A percentile compares a stretch with the other conserved stretches of the same genome.
These are phyloP conservation scores for Macrotus californicus DNA, from an alignment of 2,113 vertebrate genomes.

Conservation along the genomic window DNA sequence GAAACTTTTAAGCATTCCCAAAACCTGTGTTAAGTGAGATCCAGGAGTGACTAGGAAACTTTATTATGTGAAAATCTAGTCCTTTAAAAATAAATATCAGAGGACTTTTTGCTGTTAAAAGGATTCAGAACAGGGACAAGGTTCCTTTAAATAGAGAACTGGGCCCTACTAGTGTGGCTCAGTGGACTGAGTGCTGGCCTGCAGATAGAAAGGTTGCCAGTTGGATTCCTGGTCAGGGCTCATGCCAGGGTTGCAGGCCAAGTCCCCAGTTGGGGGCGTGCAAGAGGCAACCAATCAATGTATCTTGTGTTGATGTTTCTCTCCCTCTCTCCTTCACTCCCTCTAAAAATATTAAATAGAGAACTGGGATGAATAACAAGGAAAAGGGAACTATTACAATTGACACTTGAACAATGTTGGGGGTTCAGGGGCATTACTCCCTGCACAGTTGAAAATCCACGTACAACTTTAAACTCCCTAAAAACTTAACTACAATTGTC, in stretches of 20 bases:
- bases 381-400: background rate
- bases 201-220: background rate
- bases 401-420: background rate
- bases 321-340: background rate
- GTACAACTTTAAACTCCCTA: background rate
- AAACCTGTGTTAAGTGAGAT: background rate
- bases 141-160: too few species aligned
- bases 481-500: background rate
- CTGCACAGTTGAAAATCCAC: background rate
- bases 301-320: background rate
- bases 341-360: background rate
- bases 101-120: background rate
- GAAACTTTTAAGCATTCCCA: constrained; percentile 10
- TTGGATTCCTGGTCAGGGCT: background rate
- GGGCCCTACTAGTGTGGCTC: background rate
- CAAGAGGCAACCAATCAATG: background rate
- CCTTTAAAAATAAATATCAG: background rate
- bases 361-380: background rate
- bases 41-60: background rate
- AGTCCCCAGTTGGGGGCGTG: background rate
- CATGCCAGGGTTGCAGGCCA: background rate
- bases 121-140: background rate
- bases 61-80: background rate
- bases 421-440: background rate
- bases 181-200: too few species aligned